A percentile compares a stretch with the other conserved stretches of the same genome.
Evolutionary conservation across 1,140 invertebrate species (phyloP).

Genomic region (Nixonia krombeini): DNA sequence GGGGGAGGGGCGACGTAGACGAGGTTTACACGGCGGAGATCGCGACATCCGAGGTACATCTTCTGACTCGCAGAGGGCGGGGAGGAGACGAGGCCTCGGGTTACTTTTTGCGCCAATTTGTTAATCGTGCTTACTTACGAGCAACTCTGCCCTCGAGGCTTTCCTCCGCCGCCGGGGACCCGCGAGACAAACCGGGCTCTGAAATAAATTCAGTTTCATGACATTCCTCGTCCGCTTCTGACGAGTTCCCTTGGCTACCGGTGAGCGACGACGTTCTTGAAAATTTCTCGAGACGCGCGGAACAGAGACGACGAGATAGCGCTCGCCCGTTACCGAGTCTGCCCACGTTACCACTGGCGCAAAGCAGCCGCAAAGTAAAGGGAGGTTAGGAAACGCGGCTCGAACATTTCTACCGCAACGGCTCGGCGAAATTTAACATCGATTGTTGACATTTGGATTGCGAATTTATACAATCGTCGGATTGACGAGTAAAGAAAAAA

Average conservation of each 20-base stretch:
- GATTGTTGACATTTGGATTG: too few species aligned
- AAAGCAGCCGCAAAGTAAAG: slow-evolving; percentile 28
- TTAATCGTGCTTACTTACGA: slow-evolving; percentile 59
- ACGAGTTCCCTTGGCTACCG: slow-evolving; percentile 53
- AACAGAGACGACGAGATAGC: slow-evolving; percentile 41
- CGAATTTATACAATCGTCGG: too few species aligned
- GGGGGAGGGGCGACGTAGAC: slow-evolving; percentile 28
- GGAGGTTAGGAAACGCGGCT: slow-evolving; percentile 18
- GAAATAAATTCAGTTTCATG: slow-evolving; percentile 64
- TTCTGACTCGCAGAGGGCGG: slow-evolving; percentile 33
- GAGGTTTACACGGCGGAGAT: slow-evolving; percentile 32
- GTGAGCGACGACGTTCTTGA: slow-evolving; percentile 38
- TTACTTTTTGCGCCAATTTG: slow-evolving; percentile 65
- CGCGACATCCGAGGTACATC: slow-evolving; percentile 39
- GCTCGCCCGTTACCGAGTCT: slow-evolving; percentile 34
- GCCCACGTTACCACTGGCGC: slow-evolving; percentile 35
- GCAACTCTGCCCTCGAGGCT: slow-evolving; percentile 40
- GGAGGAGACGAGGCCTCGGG: slow-evolving; percentile 40
- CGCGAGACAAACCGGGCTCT: slow-evolving; percentile 48
- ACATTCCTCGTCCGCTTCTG: slow-evolving; percentile 59
- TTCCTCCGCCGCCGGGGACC: slow-evolving; percentile 28
- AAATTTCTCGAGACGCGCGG: slow-evolving; percentile 39
- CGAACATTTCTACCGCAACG: slow-evolving; percentile 21
- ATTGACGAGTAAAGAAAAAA: too few species aligned
- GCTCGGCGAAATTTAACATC: too few species aligned